Conservation (phyloP, 2,888 invertebrate species). For the Myopa testacea region DNA sequence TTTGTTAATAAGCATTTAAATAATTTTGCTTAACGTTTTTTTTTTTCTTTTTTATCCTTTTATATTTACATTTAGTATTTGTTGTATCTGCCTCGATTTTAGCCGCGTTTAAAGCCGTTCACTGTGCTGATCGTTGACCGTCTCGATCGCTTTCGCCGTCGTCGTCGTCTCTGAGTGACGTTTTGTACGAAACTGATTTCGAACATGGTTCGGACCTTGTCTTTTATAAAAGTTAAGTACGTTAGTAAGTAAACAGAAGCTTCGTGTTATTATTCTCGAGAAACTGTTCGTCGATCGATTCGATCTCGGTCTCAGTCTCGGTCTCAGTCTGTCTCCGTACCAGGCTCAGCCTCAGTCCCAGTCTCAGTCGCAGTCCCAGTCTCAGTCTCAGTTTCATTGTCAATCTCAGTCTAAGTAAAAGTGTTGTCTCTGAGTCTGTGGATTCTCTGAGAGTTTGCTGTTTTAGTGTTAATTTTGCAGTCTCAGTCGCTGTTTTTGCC, state of each 20-base stretch:
- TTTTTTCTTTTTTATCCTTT: neutral
- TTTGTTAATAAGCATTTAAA: too few species aligned
- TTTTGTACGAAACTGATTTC: conserved; percentile 58
- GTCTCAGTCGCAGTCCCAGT: neutral
- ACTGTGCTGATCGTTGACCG: conserved; percentile 22
- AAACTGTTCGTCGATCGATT: conserved; percentile 9
- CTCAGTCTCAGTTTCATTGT: neutral
- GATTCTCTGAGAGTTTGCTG: too few species aligned
- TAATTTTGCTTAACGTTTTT: neutral
- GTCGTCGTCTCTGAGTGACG: conserved; percentile 52
- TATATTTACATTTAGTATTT: neutral
- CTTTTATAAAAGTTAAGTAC: conserved; percentile 57
- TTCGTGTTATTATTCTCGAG: conserved; percentile 12
- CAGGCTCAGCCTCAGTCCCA: neutral
- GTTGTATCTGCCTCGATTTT: conserved; percentile 12
- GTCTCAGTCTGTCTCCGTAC: neutral
- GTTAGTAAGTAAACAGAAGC: conserved; percentile 19
- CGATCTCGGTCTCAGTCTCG: neutral
- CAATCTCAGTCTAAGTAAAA: too few species aligned
- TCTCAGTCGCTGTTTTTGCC: neutral
- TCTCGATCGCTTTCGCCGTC: neutral
- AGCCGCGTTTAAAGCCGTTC: conserved; percentile 22
- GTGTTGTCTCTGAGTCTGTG: too few species aligned
- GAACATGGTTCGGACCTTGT: conserved; percentile 58
- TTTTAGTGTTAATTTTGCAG: neutral